phyloP scores from a whole-genome alignment of 1,140 invertebrate genomes.

The Musca domestica region DNA sequence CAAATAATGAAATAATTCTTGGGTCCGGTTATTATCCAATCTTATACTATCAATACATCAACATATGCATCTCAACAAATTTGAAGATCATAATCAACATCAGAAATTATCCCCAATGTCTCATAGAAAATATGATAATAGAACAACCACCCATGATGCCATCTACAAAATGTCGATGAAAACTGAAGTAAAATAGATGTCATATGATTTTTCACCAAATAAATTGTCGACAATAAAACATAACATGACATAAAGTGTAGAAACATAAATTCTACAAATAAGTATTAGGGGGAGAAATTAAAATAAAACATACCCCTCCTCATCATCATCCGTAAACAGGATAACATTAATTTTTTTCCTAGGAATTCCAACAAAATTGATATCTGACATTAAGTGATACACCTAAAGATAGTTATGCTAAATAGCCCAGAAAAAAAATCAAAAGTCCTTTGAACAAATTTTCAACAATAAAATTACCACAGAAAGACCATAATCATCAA shows the following conservation, averaged over 20 bases:
- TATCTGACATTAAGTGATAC: neutral
- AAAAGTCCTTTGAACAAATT: neutral
- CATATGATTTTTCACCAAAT: neutral
- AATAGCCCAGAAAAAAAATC: neutral
- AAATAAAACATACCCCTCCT: constrained; percentile 1
- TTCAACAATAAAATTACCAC: neutral
- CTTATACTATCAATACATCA: too few species aligned
- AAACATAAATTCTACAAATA: neutral
- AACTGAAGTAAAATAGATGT: neutral
- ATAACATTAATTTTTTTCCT: too few species aligned
- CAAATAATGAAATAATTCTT: too few species aligned
- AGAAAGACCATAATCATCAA: neutral
- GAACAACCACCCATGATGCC: too few species aligned
- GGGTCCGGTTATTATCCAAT: too few species aligned
- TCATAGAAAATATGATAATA: too few species aligned
- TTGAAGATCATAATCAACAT: too few species aligned
- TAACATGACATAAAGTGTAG: neutral
- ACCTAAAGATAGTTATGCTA: neutral
- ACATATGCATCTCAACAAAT: too few species aligned
- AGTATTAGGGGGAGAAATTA: neutral
- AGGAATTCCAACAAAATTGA: too few species aligned
- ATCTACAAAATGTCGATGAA: too few species aligned
- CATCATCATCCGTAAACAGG: neutral
- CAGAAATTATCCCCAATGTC: too few species aligned
- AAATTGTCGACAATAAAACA: constrained; percentile 5